These are phyloP conservation scores for Vimba vimba DNA, from an alignment of 2,113 vertebrate species.

Conservation along the genomic window DNA sequence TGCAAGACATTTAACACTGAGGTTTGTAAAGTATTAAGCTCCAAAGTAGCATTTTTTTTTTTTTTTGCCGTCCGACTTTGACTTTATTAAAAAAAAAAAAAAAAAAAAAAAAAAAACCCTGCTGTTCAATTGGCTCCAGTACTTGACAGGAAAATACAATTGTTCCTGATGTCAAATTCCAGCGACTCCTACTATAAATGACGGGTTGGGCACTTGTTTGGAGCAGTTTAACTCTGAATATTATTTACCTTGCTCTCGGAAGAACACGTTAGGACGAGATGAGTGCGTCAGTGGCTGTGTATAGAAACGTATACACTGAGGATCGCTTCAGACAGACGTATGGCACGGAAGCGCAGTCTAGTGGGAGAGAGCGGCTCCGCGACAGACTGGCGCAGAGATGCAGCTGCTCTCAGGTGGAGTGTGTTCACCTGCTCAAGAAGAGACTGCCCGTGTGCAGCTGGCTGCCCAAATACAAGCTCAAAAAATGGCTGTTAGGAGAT, in stretches of 20 bases:
- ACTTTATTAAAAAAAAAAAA: constrained; percentile 51
- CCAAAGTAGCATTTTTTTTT: constrained; percentile 59
- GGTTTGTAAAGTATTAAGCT: constrained; percentile 66
- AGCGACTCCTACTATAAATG: constrained; percentile 72
- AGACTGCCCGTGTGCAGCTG: constrained; percentile 83
- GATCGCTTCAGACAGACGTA: constrained; percentile 81
- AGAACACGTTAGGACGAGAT: constrained; percentile 63
- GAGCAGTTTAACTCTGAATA: constrained; percentile 11
- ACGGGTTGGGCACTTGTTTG: constrained; percentile 53
- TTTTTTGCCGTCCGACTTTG: constrained; percentile 41
- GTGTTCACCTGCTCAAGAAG: constrained; percentile 74
- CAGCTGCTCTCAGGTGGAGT: constrained; percentile 76
- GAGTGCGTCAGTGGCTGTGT: constrained; percentile 82
- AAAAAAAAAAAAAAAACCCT: constrained; percentile 52
- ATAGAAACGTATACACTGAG: constrained; percentile 82
- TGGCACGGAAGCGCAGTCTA: constrained; percentile 66
- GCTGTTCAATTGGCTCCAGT: constrained; percentile 70
- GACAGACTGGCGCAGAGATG: constrained; percentile 67
- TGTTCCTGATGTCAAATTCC: constrained; percentile 65
- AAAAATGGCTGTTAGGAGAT: constrained; percentile 87
- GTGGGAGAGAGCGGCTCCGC: constrained; percentile 60
- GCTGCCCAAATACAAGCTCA: constrained; percentile 84
- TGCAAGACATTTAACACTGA: constrained; percentile 13
- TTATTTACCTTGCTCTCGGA: constrained; percentile 11
- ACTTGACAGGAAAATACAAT: constrained; percentile 72